A percentile compares a stretch with the other conserved stretches of the same genome.
Evolutionary conservation across 2,797 vertebrate genomes (phyloP).

Genomic region (Nasua narica): DNA sequence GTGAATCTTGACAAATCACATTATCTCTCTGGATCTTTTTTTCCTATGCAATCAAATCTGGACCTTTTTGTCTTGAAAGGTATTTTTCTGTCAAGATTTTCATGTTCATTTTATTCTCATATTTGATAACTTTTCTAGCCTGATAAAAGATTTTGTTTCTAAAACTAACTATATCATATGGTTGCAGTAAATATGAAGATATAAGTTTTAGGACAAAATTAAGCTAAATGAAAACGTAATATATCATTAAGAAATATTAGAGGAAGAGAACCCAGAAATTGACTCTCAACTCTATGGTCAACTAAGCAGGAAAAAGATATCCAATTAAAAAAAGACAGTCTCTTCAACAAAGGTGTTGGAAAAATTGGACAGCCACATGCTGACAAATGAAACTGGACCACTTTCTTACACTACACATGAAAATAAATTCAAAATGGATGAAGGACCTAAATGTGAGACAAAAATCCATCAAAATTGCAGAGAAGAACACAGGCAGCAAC

Average conservation of each 20-base stretch:
- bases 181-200: not conserved
- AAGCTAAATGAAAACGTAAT: not conserved
- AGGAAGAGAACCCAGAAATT: not conserved
- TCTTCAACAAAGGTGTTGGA: not conserved
- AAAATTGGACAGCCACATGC: not conserved
- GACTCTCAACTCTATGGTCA: not conserved
- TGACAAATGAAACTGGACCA: not conserved
- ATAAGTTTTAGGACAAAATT: not conserved
- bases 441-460: not conserved
- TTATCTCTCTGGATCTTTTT: not conserved
- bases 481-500: not conserved
- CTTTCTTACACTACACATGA: not conserved
- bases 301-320: not conserved
- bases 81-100: not conserved
- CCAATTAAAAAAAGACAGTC: not conserved
- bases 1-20: not conserved
- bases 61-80: not conserved
- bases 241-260: not conserved
- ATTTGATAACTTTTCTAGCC: not conserved
- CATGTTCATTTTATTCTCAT: not conserved
- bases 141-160: not conserved
- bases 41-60: not conserved
- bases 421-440: not conserved
- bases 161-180: not conserved
- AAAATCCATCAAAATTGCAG: not conserved